Evolutionary conservation across 2,888 invertebrate genomes (phyloP).

Genomic region (Apamea epomidion): DNA sequence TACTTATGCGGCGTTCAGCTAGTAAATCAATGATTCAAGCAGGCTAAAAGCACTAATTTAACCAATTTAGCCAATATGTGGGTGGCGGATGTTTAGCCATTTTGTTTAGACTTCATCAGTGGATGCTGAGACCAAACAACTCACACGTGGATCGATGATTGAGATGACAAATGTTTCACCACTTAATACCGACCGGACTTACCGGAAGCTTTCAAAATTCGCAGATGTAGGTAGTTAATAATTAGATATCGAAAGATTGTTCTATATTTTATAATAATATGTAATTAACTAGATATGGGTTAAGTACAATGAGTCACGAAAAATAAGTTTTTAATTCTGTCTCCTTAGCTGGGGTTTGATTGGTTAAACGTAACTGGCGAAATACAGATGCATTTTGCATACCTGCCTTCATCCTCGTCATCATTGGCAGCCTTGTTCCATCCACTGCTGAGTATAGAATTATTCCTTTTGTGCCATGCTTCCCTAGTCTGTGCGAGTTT

Average conservation of each 20-base stretch:
- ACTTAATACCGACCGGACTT: too few relatives aligned
- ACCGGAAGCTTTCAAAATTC: not conserved
- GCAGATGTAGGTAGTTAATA: not conserved
- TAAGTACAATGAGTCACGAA: not conserved
- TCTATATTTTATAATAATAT: not conserved
- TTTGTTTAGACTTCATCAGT: slow-evolving; percentile 20
- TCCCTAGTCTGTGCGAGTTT: too few relatives aligned
- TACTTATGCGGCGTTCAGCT: too few relatives aligned
- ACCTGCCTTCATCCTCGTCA: too few relatives aligned
- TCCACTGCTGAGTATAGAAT: too few relatives aligned
- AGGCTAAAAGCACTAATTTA: not conserved
- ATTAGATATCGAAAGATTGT: not conserved
- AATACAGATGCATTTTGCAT: too few relatives aligned
- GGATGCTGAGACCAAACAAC: slow-evolving; percentile 13
- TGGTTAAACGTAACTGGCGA: too few relatives aligned
- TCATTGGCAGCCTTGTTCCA: too few relatives aligned
- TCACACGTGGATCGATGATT: slow-evolving; percentile 8
- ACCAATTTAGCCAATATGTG: not conserved
- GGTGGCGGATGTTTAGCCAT: slow-evolving; percentile 18
- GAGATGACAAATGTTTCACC: not conserved
- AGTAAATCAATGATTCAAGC: not conserved
- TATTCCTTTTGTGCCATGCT: too few relatives aligned
- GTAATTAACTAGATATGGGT: too few relatives aligned
- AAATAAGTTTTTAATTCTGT: not conserved
- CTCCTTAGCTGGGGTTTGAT: too few relatives aligned